These are phyloP conservation scores for Calosoma granatense DNA, from an alignment of 1,140 invertebrate species.

Conservation along the genomic window DNA sequence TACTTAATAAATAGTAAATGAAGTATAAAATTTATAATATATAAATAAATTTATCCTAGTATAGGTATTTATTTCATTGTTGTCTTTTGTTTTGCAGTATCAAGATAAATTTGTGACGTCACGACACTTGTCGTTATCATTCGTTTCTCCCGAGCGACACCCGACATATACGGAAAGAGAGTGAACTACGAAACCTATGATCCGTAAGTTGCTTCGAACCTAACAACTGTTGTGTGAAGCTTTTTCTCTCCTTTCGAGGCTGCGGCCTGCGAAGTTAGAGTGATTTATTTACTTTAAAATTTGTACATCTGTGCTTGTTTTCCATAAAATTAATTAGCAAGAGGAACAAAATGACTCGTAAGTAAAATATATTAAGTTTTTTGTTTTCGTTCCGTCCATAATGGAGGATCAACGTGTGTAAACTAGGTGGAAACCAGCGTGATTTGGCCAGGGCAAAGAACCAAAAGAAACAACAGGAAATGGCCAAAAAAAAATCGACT, in stretches of 20 bases:
- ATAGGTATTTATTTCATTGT: no score
- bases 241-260: constrained; percentile 16
- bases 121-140: no score
- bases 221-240: no score
- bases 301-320: constrained; percentile 13
- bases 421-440: constrained; percentile 73
- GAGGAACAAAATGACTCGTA: constrained; percentile 27
- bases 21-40: no score
- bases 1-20: no score
- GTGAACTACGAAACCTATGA: no score
- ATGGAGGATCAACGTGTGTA: neutral
- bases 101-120: no score
- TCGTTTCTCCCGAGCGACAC: no score
- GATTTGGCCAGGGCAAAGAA: constrained; percentile 75
- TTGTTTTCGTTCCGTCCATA: constrained; percentile 3
- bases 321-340: constrained; percentile 14
- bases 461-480: constrained; percentile 65
- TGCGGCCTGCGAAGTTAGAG: constrained; percentile 27
- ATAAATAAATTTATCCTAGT: no score
- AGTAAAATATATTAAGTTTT: constrained; percentile 18
- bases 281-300: constrained; percentile 14
- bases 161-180: no score
- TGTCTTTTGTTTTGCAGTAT: no score
- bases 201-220: no score
- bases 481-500: constrained; percentile 51